Conservation (phyloP, 2,888 invertebrate genomes). For the Macaria liturata region DNA sequence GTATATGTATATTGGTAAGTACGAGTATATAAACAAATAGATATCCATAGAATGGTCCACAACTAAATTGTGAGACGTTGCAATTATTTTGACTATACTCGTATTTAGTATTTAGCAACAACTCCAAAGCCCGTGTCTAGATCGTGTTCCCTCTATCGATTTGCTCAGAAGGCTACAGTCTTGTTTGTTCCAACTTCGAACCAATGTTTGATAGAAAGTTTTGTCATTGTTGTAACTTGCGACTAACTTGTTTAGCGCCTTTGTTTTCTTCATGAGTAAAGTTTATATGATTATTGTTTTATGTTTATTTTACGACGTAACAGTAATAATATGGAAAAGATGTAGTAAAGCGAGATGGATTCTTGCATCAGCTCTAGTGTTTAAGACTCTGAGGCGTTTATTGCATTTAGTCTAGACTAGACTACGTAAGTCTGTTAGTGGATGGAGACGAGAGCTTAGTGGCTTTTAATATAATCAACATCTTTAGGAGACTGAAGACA, state of each 20-base stretch:
- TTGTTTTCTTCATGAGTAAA: slow-evolving; percentile 17
- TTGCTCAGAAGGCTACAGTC: slow-evolving; percentile 19
- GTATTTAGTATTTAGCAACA: no score
- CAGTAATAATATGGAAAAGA: slow-evolving; percentile 6
- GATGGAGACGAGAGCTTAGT: slow-evolving; percentile 22
- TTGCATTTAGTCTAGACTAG: slow-evolving; percentile 38
- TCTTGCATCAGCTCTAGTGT: slow-evolving; percentile 8
- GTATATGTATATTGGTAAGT: no score
- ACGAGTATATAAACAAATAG: no score
- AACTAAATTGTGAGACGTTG: no score
- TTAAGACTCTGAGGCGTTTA: slow-evolving; percentile 28
- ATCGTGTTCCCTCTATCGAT: slow-evolving; percentile 2
- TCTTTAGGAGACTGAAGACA: neutral
- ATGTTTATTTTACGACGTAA: slow-evolving; percentile 12
- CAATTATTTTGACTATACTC: no score
- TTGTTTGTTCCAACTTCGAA: slow-evolving; percentile 12
- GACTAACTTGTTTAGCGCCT: slow-evolving; percentile 5
- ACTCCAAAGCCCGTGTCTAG: no score
- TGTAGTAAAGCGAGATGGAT: neutral
- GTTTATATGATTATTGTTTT: slow-evolving; percentile 21
- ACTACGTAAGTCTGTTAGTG: slow-evolving; percentile 30
- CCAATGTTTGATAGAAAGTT: slow-evolving; percentile 17
- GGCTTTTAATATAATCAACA: slow-evolving; percentile 29
- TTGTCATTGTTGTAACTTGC: slow-evolving; percentile 12
- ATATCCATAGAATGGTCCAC: no score